These are phyloP conservation scores for Drosophila suzukii DNA, from an alignment of 1,140 invertebrate species.

Conservation along the genomic window DNA sequence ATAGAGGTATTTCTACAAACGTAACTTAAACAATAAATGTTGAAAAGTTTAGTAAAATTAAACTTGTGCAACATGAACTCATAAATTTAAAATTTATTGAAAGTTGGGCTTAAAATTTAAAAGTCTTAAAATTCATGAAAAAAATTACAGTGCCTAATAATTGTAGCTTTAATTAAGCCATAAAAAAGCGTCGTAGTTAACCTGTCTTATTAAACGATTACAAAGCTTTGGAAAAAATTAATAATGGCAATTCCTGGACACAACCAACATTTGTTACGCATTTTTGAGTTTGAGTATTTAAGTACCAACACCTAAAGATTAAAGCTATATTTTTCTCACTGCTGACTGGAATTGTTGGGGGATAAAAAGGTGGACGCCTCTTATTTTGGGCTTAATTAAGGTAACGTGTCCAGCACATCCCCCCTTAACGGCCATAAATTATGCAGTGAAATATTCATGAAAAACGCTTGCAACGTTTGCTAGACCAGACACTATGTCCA, in stretches of 20 bases:
- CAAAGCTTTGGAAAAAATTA: background rate
- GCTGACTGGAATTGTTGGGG: background rate
- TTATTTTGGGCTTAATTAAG: constrained; percentile 78
- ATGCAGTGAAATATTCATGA: constrained; percentile 74
- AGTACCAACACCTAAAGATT: background rate
- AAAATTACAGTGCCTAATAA: background rate
- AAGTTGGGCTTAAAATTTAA: background rate
- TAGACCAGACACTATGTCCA: constrained; percentile 3
- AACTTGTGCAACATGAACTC: too few species aligned
- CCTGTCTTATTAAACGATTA: background rate
- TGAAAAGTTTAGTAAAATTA: too few species aligned
- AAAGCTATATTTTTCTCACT: constrained; percentile 3
- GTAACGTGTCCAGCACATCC: constrained; percentile 45
- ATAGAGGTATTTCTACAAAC: too few species aligned
- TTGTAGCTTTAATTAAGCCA: background rate
- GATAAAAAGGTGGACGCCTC: constrained; percentile 12
- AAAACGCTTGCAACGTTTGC: constrained; percentile 47
- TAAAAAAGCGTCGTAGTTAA: background rate
- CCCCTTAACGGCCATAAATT: constrained; percentile 60
- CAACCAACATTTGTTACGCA: background rate
- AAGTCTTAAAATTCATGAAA: background rate
- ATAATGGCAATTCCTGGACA: background rate
- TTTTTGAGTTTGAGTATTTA: background rate
- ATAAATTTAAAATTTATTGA: background rate
- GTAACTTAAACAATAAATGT: too few species aligned